A percentile compares a stretch with the other conserved stretches of the same genome.
phyloP scores from a whole-genome alignment of 2,888 invertebrate genomes.

The Drosophila emarginata region DNA sequence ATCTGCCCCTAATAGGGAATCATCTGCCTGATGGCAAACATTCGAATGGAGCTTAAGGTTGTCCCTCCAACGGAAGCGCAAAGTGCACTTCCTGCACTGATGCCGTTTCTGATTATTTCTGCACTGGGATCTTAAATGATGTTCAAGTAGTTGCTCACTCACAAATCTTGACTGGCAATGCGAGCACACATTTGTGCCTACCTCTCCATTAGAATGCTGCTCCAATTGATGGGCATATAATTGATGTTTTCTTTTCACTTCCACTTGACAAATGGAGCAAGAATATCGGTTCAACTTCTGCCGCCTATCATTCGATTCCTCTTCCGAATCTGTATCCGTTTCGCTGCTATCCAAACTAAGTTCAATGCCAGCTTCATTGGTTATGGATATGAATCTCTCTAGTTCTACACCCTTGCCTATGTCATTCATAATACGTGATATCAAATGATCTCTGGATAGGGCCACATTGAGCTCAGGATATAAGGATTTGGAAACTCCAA shows the following conservation, averaged over 20 bases:
- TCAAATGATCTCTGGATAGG: slow-evolving; percentile 48
- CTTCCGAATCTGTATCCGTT: slow-evolving; percentile 61
- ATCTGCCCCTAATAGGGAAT: not conserved
- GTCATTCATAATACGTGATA: slow-evolving; percentile 65
- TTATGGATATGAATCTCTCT: slow-evolving; percentile 79
- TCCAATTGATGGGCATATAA: slow-evolving; percentile 77
- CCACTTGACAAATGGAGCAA: slow-evolving; percentile 71
- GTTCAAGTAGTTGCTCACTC: slow-evolving; percentile 83
- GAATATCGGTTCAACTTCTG: slow-evolving; percentile 44
- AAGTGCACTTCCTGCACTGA: slow-evolving; percentile 77
- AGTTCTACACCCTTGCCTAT: slow-evolving; percentile 47
- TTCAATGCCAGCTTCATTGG: slow-evolving; percentile 80
- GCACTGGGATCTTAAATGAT: slow-evolving; percentile 83
- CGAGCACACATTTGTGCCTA: slow-evolving; percentile 83
- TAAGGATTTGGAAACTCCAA: slow-evolving; percentile 43
- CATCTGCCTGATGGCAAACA: slow-evolving; percentile 37
- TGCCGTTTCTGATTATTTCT: slow-evolving; percentile 74
- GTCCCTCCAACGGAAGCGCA: slow-evolving; percentile 80
- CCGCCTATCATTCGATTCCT: slow-evolving; percentile 27
- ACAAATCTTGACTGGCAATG: slow-evolving; percentile 84
- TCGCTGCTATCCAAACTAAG: slow-evolving; percentile 76
- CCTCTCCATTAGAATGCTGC: slow-evolving; percentile 80
- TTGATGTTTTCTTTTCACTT: slow-evolving; percentile 75
- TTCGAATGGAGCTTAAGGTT: slow-evolving; percentile 75
- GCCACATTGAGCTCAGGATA: slow-evolving; percentile 65